Evolutionary conservation across 2,888 invertebrate genomes (phyloP).

Genomic region (Cephus pulcher): DNA sequence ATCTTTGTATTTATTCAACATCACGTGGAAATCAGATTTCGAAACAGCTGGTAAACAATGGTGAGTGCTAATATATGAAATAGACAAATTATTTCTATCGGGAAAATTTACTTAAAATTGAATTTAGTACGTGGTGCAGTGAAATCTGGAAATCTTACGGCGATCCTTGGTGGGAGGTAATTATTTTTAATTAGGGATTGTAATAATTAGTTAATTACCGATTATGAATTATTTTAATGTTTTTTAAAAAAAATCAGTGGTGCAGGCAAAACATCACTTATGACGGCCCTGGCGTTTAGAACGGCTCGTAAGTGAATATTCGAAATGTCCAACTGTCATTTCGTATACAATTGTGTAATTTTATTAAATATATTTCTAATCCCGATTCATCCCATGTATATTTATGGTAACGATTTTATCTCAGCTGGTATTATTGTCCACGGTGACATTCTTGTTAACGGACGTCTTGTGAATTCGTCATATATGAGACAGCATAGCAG

Average conservation of each 20-base stretch:
- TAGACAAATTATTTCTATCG: not conserved
- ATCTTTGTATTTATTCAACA: constrained; percentile 78
- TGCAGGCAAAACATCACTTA: constrained; percentile 90
- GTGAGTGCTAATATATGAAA: constrained; percentile 63
- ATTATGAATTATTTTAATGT: constrained; percentile 39
- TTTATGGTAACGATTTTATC: constrained; percentile 13
- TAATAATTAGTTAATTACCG: not conserved
- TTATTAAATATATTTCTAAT: not conserved
- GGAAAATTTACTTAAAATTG: not conserved
- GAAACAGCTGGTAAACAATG: constrained; percentile 83
- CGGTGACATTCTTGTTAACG: constrained; percentile 86
- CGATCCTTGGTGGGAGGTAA: constrained; percentile 88
- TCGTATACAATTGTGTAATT: not conserved
- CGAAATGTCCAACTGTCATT: not conserved
- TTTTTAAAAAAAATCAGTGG: constrained; percentile 71
- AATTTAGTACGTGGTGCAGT: constrained; percentile 82
- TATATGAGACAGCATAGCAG: constrained; percentile 87
- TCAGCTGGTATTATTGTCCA: constrained; percentile 78
- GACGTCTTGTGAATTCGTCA: constrained; percentile 73
- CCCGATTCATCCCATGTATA: not conserved
- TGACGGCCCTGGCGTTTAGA: constrained; percentile 85
- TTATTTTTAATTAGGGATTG: constrained; percentile 35
- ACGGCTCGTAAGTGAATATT: constrained; percentile 72
- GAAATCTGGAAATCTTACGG: constrained; percentile 83
- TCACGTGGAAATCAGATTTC: constrained; percentile 65